A percentile compares a stretch with the other conserved stretches of the same genome.
Conservation (phyloP, 2,888 invertebrate species). For the Stegophylla sp. region DNA sequence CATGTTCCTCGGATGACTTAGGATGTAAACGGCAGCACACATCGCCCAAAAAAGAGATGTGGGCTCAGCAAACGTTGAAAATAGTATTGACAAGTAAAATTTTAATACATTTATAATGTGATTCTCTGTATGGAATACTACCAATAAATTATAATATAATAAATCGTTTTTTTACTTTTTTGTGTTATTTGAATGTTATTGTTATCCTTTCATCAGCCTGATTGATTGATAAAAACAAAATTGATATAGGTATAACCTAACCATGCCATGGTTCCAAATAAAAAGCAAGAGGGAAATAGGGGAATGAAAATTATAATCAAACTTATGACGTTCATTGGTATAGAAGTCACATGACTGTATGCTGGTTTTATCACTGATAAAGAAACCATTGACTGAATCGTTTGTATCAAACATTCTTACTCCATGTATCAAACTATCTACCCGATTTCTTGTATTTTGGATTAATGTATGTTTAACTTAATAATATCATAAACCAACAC, state of each 20-base stretch:
- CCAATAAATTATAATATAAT: background rate
- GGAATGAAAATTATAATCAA: background rate
- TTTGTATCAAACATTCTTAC: too few relatives aligned
- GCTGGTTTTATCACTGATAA: background rate
- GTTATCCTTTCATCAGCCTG: constrained; percentile 30
- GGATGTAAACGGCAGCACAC: constrained; percentile 16
- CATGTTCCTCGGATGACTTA: constrained; percentile 26
- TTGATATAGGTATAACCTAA: constrained; percentile 23
- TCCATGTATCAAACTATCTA: too few relatives aligned
- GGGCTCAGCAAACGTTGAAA: background rate
- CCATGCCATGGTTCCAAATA: background rate
- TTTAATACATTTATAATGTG: background rate
- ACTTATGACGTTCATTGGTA: background rate
- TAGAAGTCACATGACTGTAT: background rate
- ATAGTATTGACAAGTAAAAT: background rate
- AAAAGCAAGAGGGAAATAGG: background rate
- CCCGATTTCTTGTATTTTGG: too few relatives aligned
- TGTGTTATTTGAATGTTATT: constrained; percentile 22
- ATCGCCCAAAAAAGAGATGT: constrained; percentile 21
- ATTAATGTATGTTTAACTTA: too few relatives aligned
- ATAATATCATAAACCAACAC: too few relatives aligned
- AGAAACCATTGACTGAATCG: background rate
- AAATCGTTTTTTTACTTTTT: background rate
- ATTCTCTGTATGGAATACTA: too few relatives aligned
- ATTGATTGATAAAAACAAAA: constrained; percentile 32